Percentiles rank a stretch among this genome's conserved stretches.
Evolutionary conservation across 2,113 vertebrate genomes (phyloP).

Genomic region (Podarcis raffonei): DNA sequence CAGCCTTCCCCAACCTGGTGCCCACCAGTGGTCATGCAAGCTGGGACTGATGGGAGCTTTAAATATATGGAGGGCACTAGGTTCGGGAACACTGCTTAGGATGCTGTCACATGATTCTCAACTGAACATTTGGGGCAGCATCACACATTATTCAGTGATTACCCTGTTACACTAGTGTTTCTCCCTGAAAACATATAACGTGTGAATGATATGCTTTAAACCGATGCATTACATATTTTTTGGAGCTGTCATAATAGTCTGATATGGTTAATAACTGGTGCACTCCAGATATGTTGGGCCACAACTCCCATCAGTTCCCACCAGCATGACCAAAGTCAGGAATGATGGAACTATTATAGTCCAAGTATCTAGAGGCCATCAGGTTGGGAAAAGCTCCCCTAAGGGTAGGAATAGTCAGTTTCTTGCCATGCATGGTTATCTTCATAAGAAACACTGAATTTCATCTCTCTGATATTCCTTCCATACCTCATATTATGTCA

Average conservation of each 20-base stretch:
- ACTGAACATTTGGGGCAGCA: background rate
- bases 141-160: background rate
- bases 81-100: background rate
- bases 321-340: background rate
- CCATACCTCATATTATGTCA: background rate
- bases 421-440: background rate
- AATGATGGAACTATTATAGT: too few species aligned
- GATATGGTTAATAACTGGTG: background rate
- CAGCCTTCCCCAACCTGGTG: too few species aligned
- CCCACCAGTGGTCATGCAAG: too few species aligned
- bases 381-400: background rate
- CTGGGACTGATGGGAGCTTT: too few species aligned
- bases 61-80: too few species aligned
- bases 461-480: background rate
- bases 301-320: background rate
- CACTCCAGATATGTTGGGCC: background rate
- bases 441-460: background rate
- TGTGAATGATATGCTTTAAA: background rate
- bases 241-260: background rate
- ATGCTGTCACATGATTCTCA: background rate
- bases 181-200: background rate
- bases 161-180: background rate
- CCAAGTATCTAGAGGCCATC: too few species aligned
- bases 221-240: background rate
- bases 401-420: background rate